Conservation (phyloP, 2,113 vertebrate genomes). For the Centropus bengalensis region DNA sequence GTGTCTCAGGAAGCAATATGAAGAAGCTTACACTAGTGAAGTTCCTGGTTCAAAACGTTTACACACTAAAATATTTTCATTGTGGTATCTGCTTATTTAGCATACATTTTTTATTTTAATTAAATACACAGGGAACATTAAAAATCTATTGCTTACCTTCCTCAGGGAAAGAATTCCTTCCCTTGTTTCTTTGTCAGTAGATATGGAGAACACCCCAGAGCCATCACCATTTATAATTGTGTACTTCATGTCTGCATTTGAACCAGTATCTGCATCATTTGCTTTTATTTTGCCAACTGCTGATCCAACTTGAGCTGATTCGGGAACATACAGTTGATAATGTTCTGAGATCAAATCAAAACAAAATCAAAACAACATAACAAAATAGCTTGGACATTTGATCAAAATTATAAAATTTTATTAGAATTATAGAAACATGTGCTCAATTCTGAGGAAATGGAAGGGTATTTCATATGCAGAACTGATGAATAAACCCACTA, state of each 20-base stretch:
- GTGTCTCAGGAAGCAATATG: not conserved
- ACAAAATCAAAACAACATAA: not conserved
- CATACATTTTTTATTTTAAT: not conserved
- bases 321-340: constrained; percentile 95
- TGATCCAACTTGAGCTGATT: constrained; percentile 93
- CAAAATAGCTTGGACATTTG: not conserved
- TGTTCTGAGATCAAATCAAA: constrained; percentile 79
- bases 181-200: constrained; percentile 89
- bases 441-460: not conserved
- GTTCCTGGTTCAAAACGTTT: not conserved
- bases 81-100: not conserved
- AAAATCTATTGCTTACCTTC: constrained; percentile 80
- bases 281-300: constrained; percentile 98
- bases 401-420: not conserved
- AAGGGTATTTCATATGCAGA: not conserved
- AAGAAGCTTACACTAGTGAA: not conserved
- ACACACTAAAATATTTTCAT: not conserved
- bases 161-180: constrained; percentile 93
- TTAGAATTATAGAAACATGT: not conserved
- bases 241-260: constrained; percentile 95
- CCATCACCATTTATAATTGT: constrained; percentile 94
- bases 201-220: constrained; percentile 88
- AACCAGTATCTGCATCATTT: constrained; percentile 91
- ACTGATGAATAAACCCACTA: not conserved
- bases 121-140: not conserved